Percentiles rank a stretch among this genome's conserved stretches.
phyloP scores from a whole-genome alignment of 2,797 vertebrate genomes.

The Lutjanus argentimaculatus region DNA sequence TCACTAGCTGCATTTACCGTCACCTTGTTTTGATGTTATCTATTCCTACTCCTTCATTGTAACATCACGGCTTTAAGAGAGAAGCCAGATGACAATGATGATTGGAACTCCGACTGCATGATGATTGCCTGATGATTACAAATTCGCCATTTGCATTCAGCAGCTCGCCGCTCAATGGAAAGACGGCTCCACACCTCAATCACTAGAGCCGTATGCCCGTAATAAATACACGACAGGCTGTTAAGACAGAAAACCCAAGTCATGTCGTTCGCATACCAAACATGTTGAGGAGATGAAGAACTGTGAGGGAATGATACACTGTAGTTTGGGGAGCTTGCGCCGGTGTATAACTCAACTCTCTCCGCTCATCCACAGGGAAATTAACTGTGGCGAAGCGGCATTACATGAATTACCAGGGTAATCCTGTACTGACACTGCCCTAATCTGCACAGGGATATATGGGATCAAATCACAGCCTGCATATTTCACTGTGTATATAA shows the following conservation, averaged over 20 bases:
- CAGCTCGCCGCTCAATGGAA: conserved; percentile 39
- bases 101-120: conserved; percentile 35
- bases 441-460: conserved; percentile 76
- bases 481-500: conserved; percentile 68
- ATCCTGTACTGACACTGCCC: conserved; percentile 78
- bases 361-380: conserved; percentile 80
- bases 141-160: conserved; percentile 63
- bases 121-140: conserved; percentile 61
- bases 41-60: conserved; percentile 9
- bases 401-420: conserved; percentile 84
- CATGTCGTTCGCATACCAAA: conserved; percentile 67
- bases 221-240: conserved; percentile 63
- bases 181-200: conserved; percentile 53
- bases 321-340: conserved; percentile 61
- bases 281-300: conserved; percentile 40
- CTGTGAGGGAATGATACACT: conserved; percentile 55
- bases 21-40: conserved; percentile 17
- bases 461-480: conserved; percentile 72
- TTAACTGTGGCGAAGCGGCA: conserved; percentile 78
- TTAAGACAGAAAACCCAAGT: conserved; percentile 52
- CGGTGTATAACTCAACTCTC: conserved; percentile 66
- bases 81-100: conserved; percentile 48
- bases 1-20: not conserved
- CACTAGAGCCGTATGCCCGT: conserved; percentile 46
- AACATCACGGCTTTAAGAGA: conserved; percentile 25